Conservation (phyloP, 2,888 invertebrate species). For the Acrocyrtus sp. region DNA sequence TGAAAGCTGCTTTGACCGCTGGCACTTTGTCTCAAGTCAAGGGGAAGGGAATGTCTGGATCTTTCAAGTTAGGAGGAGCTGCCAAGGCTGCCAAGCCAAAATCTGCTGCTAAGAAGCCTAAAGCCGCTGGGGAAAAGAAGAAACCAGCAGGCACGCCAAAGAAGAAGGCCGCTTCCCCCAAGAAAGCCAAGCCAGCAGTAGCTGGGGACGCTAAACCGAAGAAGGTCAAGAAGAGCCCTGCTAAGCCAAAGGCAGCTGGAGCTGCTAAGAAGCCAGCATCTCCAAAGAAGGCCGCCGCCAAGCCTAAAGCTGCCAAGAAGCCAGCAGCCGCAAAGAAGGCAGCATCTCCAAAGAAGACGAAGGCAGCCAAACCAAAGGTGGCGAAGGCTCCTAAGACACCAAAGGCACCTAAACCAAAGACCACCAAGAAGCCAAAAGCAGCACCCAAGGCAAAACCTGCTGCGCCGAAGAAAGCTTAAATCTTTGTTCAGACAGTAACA, state of each 20-base stretch:
- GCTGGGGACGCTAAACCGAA: slow-evolving; percentile 17
- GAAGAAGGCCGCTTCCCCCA: slow-evolving; percentile 28
- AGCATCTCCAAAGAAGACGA: slow-evolving; percentile 26
- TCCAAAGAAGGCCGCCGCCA: slow-evolving; percentile 29
- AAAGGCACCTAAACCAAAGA: slow-evolving; percentile 48
- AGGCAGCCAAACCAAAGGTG: slow-evolving; percentile 32
- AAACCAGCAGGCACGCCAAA: slow-evolving; percentile 9
- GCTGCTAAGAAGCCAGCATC: too few species aligned
- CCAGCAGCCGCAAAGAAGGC: slow-evolving; percentile 10
- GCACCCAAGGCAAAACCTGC: slow-evolving; percentile 18
- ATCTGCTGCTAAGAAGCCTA: slow-evolving; percentile 31
- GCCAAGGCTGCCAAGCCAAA: slow-evolving; percentile 20
- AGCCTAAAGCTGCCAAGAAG: slow-evolving; percentile 13
- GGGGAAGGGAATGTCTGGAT: slow-evolving; percentile 58
- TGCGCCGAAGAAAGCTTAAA: slow-evolving; percentile 24
- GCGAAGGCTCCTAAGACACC: slow-evolving; percentile 50
- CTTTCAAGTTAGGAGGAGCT: slow-evolving; percentile 43
- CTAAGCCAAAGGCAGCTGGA: slow-evolving; percentile 29
- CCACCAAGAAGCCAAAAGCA: slow-evolving; percentile 41
- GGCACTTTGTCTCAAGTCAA: slow-evolving; percentile 53
- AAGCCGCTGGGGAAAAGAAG: slow-evolving; percentile 35
- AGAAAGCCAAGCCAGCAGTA: too few species aligned
- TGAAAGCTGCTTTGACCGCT: slow-evolving; percentile 48
- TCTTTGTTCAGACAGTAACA: too few species aligned
- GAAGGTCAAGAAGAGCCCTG: slow-evolving; percentile 26